A percentile compares a stretch with the other conserved stretches of the same genome.
These are phyloP conservation scores for Caenorhabditis panamensis DNA, from an alignment of 2,888 invertebrate genomes.

Conservation along the genomic window DNA sequence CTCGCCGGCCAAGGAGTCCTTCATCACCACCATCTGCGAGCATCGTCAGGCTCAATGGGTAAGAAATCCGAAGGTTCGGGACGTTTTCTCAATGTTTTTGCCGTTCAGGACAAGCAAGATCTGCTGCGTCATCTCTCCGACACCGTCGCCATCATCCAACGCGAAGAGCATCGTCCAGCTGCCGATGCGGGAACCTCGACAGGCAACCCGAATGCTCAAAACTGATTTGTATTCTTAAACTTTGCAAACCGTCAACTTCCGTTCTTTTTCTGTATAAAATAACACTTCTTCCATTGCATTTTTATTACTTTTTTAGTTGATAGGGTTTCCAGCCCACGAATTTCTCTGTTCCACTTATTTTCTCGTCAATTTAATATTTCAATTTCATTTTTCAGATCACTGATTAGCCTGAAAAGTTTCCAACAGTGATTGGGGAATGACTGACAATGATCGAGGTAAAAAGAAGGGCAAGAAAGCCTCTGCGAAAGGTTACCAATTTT, in stretches of 20 bases:
- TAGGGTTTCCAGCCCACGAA: neutral
- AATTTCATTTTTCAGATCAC: no score
- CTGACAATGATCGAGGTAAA: neutral
- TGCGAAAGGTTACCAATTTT: neutral
- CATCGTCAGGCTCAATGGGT: constrained; percentile 56
- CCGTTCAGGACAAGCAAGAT: constrained; percentile 52
- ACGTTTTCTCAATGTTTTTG: neutral
- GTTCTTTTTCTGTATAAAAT: neutral
- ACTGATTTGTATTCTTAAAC: neutral
- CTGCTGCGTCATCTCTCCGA: constrained; percentile 54
- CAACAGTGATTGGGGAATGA: neutral
- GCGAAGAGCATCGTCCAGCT: neutral
- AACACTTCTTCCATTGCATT: neutral
- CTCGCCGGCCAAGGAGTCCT: constrained; percentile 54
- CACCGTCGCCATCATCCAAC: constrained; percentile 37
- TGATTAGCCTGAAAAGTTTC: neutral
- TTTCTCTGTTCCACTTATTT: no score
- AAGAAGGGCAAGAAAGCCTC: neutral
- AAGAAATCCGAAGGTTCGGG: no score
- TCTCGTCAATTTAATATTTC: no score
- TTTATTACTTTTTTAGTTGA: neutral
- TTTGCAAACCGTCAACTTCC: no score
- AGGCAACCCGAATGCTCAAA: neutral
- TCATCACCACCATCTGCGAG: constrained; percentile 61
- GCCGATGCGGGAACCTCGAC: neutral